These are phyloP conservation scores for Ethmia dodecea DNA, from an alignment of 2,888 invertebrate species.

Conservation along the genomic window DNA sequence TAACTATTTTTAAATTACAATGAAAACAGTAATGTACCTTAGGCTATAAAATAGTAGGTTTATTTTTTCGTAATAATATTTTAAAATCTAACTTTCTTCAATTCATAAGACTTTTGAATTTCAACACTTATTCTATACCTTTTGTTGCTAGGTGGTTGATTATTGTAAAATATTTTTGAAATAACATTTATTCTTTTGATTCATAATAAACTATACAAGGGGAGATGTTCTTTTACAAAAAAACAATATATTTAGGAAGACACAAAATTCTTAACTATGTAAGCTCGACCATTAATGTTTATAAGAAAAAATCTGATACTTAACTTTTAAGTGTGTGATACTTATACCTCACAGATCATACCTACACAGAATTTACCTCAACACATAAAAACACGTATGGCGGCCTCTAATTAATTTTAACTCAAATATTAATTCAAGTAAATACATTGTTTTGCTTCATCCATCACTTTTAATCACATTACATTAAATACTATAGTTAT, in stretches of 20 bases:
- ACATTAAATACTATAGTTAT: slow-evolving; percentile 15
- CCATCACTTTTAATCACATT: slow-evolving; percentile 34
- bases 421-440: background rate
- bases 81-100: slow-evolving; percentile 6
- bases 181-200: too few relatives aligned
- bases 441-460: slow-evolving; percentile 16
- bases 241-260: slow-evolving; percentile 25
- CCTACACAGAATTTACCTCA: background rate
- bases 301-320: background rate
- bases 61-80: slow-evolving; percentile 1
- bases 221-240: too few relatives aligned
- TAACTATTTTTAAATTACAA: too few relatives aligned
- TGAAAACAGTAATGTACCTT: too few relatives aligned
- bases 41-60: too few relatives aligned
- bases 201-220: too few relatives aligned
- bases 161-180: too few relatives aligned
- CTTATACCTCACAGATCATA: background rate
- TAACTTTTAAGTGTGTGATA: background rate
- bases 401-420: too few relatives aligned
- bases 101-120: slow-evolving; percentile 16
- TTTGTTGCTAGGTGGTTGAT: slow-evolving; percentile 1
- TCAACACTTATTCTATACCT: slow-evolving; percentile 12
- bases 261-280: slow-evolving; percentile 39
- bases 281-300: slow-evolving; percentile 40
- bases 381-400: background rate